A percentile compares a stretch with the other conserved stretches of the same genome.
These are phyloP conservation scores for Linnaemya tessellans DNA, from an alignment of 2,888 invertebrate genomes.

Conservation along the genomic window DNA sequence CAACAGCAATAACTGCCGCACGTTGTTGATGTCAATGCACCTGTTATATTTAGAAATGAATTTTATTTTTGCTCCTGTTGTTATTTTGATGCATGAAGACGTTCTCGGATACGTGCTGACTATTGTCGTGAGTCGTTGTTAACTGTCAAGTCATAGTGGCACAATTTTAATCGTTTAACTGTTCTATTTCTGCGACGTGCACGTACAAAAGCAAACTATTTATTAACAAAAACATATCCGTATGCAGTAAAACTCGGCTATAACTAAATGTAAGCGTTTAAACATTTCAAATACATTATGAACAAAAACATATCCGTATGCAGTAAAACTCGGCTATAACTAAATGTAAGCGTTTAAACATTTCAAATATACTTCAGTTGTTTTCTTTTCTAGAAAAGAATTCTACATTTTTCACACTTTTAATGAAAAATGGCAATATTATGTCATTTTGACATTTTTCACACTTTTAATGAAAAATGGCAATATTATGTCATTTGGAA, in stretches of 20 bases:
- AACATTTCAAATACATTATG: neutral
- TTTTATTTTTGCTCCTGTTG: conserved; percentile 32
- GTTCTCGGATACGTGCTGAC: conserved; percentile 26
- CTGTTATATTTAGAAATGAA: conserved; percentile 54
- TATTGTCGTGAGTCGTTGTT: conserved; percentile 32
- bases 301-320: neutral
- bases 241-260: neutral
- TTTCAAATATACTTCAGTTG: no score
- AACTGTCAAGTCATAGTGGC: conserved; percentile 62
- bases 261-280: no score
- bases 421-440: no score
- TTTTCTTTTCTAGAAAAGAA: no score
- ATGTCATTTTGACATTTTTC: no score
- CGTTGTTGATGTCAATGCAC: conserved; percentile 66
- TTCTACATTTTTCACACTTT: no score
- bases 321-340: no score
- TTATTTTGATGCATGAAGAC: conserved; percentile 9
- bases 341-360: no score
- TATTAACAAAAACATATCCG: neutral
- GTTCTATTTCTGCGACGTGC: conserved; percentile 29
- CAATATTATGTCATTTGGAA: no score
- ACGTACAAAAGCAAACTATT: neutral
- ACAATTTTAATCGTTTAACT: conserved; percentile 54
- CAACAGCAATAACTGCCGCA: conserved; percentile 33
- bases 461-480: no score